Evolutionary conservation across 2,888 invertebrate species (phyloP).

Genomic region (Meandrusa payeni): DNA sequence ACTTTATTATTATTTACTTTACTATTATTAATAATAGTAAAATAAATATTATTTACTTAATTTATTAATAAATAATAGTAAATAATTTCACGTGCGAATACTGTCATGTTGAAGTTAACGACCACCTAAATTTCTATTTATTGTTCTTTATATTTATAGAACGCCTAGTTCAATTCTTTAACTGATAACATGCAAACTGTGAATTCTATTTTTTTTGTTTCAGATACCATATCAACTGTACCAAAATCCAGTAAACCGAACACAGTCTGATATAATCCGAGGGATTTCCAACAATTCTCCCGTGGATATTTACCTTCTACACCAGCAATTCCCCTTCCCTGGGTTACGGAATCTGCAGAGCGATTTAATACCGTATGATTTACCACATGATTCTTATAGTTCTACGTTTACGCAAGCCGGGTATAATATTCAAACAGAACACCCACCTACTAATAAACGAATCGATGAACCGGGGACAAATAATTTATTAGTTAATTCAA

Average conservation of each 20-base stretch:
- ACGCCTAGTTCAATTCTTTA: no score
- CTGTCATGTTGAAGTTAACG: no score
- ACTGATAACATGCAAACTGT: no score
- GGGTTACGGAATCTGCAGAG: conserved; percentile 35
- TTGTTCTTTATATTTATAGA: no score
- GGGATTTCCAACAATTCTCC: conserved; percentile 31
- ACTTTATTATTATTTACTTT: no score
- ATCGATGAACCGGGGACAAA: not conserved
- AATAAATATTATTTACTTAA: no score
- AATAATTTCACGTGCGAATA: no score
- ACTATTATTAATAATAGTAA: no score
- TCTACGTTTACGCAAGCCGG: not conserved
- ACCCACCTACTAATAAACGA: not conserved
- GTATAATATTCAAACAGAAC: conserved; percentile 8
- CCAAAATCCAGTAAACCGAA: conserved; percentile 25
- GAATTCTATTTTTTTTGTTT: conserved; percentile 1
- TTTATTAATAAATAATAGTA: no score
- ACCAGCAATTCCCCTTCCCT: conserved; percentile 47
- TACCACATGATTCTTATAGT: not conserved
- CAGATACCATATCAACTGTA: conserved; percentile 19
- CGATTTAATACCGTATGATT: conserved; percentile 30
- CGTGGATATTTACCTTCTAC: conserved; percentile 52
- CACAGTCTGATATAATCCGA: not conserved
- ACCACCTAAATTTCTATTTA: no score
- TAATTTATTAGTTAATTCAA: no score